phyloP scores from a whole-genome alignment of 2,888 invertebrate species.

The Cordylochernes scorpioides region DNA sequence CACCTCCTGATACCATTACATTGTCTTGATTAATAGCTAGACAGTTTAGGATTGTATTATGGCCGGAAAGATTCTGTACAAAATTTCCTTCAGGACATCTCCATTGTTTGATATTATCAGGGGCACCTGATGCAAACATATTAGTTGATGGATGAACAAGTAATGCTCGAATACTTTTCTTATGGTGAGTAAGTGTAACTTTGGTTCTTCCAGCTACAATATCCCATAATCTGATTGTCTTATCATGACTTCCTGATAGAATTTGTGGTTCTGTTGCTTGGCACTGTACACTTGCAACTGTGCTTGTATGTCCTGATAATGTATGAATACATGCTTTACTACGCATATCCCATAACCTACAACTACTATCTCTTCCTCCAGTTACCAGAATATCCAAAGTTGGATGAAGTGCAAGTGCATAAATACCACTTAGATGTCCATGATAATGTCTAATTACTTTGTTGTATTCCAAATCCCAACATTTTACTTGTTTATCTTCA shows the following conservation, averaged over 20 bases:
- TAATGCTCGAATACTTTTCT: slow-evolving; percentile 45
- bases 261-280: slow-evolving; percentile 78
- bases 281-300: slow-evolving; percentile 74
- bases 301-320: slow-evolving; percentile 80
- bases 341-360: slow-evolving; percentile 84
- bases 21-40: slow-evolving; percentile 81
- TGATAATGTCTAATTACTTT: slow-evolving; percentile 95
- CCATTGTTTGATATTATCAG: slow-evolving; percentile 98
- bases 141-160: slow-evolving; percentile 34
- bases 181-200: slow-evolving; percentile 89
- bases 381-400: slow-evolving; percentile 73
- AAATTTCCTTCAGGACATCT: slow-evolving; percentile 91
- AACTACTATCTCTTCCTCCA: slow-evolving; percentile 66
- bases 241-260: slow-evolving; percentile 39
- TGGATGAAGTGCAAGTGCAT: slow-evolving; percentile 74
- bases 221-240: slow-evolving; percentile 91
- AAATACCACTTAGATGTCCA: slow-evolving; percentile 88
- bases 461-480: slow-evolving; percentile 98
- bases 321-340: slow-evolving; percentile 96
- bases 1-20: slow-evolving; percentile 82
- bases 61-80: slow-evolving; percentile 82
- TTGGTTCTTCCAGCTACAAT: slow-evolving; percentile 77
- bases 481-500: slow-evolving; percentile 95
- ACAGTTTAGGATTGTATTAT: slow-evolving; percentile 90
- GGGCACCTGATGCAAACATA: slow-evolving; percentile 90